Base-by-base conservation (phyloP, 2,888 invertebrate species). In the Acleris holmiana region DNA sequence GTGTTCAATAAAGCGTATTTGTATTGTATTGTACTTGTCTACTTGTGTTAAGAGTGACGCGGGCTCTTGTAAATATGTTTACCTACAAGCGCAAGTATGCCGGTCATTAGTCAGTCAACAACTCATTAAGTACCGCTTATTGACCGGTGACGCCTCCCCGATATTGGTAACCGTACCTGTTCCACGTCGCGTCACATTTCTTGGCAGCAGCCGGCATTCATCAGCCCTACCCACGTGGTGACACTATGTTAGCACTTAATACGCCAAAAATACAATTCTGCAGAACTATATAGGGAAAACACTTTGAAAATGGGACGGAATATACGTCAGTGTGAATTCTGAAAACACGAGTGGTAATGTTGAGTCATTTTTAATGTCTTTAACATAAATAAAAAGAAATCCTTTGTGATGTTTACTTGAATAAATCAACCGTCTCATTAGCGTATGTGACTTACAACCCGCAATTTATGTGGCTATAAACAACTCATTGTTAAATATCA, bases 171-270 rank as follows among this genome's bases (percentile, higher is more conserved):
- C 62, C 47, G 51, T 35, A 69, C 70, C 54, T 68, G 64, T 68
- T 70, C 63, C 67, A 56, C 65, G 67, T 61, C 71, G 56, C 67
- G 67, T 66, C 71, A 67, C 53, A 70, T 76, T 76, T 74, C 75
- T 79, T 78, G 80, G 76, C 77, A 66, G 54, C 44, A 18, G 44
- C 40, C 35, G 50, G 23, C 57, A 58, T 47, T 53, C 35, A 25
- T 62, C 62, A 40, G 41, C 41, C 66, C 51, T 46, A 23, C 35
- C 40, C 40, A 40, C 53, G 53, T 40, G 62, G 57, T 58, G 63
- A 51, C 51, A 58, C 51, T 63, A 40, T 40, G 53, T 35, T 18
- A 58, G 47, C 53, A 53, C 58, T 58, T 58, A 63, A 51, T 46
- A 63, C 21, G 21, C 40, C 29, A 29, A 63, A 62, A 60, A 61